Conservation (phyloP, 2,113 vertebrate genomes). For the Chlamydotis undulata region DNA sequence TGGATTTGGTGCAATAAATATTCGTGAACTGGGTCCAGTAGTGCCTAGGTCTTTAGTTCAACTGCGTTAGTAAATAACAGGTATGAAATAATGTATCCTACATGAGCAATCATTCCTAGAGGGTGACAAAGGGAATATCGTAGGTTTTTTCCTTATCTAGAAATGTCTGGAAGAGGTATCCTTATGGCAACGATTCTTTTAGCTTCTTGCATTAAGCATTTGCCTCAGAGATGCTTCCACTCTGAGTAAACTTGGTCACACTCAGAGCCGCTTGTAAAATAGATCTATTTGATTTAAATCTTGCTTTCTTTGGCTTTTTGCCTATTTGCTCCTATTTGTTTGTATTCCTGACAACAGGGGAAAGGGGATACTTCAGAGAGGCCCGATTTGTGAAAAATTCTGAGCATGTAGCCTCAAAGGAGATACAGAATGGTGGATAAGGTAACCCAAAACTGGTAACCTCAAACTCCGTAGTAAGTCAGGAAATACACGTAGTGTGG, state of each 20-base stretch:
- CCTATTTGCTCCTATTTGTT: background rate
- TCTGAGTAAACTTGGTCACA: background rate
- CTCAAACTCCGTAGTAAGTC: background rate
- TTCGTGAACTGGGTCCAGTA: slow-evolving; percentile 71
- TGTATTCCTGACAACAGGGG: rapidly evolving
- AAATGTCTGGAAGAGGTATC: background rate
- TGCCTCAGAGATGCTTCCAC: background rate
- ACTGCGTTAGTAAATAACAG: slow-evolving; percentile 37
- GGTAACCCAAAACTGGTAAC: background rate
- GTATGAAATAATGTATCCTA: slow-evolving; percentile 6
- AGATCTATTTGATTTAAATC: background rate
- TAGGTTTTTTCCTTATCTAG: background rate
- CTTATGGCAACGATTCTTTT: background rate
- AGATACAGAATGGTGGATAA: background rate
- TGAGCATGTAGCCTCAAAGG: background rate
- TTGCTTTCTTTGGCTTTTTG: background rate
- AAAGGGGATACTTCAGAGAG: background rate
- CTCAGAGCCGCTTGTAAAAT: background rate
- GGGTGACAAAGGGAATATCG: background rate
- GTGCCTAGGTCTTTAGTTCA: slow-evolving; percentile 46
- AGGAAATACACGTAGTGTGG: rapidly evolving
- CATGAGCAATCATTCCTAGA: background rate
- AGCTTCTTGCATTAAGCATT: background rate
- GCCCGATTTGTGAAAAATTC: background rate
- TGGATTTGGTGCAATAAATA: slow-evolving; percentile 77